Conservation (phyloP, 2,888 invertebrate species). For the Tiliacea citrago region DNA sequence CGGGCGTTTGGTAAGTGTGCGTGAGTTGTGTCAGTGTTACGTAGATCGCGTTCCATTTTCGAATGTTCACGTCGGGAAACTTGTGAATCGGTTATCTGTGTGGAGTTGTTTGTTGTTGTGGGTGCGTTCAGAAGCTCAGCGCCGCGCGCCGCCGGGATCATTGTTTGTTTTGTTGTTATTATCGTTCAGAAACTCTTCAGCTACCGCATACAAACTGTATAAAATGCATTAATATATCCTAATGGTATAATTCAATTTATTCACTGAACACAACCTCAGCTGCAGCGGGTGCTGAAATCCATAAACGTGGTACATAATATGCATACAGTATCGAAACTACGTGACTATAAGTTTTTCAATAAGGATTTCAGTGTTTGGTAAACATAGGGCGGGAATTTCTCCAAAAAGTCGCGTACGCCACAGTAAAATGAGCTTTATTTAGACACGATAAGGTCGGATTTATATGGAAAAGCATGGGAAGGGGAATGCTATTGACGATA, state of each 20-base stretch:
- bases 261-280: not conserved
- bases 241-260: constrained; percentile 10
- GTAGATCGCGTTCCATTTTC: constrained; percentile 83
- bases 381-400: constrained; percentile 76
- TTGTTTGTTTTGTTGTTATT: constrained; percentile 88
- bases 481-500: constrained; percentile 78
- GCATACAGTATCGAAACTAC: constrained; percentile 33
- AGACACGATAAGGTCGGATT: constrained; percentile 35
- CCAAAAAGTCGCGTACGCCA: not conserved
- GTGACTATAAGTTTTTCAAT: constrained; percentile 55
- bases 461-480: constrained; percentile 46
- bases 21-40: constrained; percentile 78
- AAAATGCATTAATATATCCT: constrained; percentile 12
- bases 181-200: constrained; percentile 78
- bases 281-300: constrained; percentile 5
- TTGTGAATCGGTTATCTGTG: constrained; percentile 88
- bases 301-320: not conserved
- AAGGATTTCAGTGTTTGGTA: constrained; percentile 71
- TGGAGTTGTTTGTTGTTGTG: constrained; percentile 78
- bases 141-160: constrained; percentile 70
- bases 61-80: constrained; percentile 79
- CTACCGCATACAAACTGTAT: constrained; percentile 66
- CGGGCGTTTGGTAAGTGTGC: constrained; percentile 79
- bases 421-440: constrained; percentile 41
- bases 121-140: constrained; percentile 78